These are phyloP conservation scores for Lophotis ruficrista DNA, from an alignment of 2,113 vertebrate species.

Conservation along the genomic window DNA sequence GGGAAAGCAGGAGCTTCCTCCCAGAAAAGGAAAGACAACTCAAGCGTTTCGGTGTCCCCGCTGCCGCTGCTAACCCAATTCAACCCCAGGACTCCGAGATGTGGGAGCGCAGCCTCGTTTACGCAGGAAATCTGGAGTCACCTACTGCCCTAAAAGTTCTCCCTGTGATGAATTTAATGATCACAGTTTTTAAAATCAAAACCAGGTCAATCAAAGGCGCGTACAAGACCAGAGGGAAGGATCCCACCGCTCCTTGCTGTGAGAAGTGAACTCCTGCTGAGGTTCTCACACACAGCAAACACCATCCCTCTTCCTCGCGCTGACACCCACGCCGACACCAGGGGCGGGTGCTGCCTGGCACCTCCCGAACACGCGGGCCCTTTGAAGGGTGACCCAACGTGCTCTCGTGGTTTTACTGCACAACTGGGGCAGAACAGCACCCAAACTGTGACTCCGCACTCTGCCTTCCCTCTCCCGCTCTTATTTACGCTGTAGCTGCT, in stretches of 20 bases:
- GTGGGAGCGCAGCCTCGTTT: not conserved
- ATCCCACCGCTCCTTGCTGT: not conserved
- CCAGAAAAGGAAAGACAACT: not conserved
- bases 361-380: not conserved
- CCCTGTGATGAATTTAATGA: not conserved
- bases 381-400: accelerated
- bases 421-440: not conserved
- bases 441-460: not conserved
- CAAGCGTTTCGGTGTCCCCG: not conserved
- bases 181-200: not conserved
- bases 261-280: not conserved
- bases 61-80: too few relatives aligned
- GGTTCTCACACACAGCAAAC: accelerated
- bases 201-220: not conserved
- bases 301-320: not conserved
- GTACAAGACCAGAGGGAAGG: not conserved
- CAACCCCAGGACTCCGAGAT: accelerated
- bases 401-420: not conserved
- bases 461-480: not conserved
- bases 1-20: not conserved
- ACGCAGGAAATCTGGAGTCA: not conserved
- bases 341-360: not conserved
- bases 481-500: accelerated
- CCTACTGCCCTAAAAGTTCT: not conserved
- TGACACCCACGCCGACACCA: not conserved